phyloP scores from a whole-genome alignment of 2,797 vertebrate genomes.

The Lophotriccus pileatus region DNA sequence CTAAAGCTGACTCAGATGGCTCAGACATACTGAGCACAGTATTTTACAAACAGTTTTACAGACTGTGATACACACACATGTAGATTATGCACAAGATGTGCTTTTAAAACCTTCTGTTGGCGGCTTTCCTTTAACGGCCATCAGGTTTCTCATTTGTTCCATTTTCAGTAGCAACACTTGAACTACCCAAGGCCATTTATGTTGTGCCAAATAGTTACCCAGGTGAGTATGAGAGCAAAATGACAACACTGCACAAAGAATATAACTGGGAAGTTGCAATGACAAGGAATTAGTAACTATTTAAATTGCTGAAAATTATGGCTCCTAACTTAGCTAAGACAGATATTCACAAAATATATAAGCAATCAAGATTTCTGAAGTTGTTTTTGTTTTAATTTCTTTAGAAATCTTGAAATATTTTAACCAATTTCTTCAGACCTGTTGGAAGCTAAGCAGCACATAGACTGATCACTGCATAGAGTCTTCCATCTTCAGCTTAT shows the following conservation, averaged over 20 bases:
- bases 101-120: neutral
- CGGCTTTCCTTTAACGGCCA: neutral
- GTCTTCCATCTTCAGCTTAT: neutral
- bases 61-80: neutral
- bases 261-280: neutral
- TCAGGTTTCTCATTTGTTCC: neutral
- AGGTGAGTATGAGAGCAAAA: neutral
- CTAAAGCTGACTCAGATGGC: neutral
- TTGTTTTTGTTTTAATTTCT: neutral
- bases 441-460: neutral
- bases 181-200: neutral
- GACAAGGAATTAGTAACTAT: neutral
- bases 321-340: neutral
- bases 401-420: neutral
- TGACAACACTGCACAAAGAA: neutral
- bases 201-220: neutral
- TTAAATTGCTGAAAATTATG: neutral
- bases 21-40: neutral
- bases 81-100: neutral
- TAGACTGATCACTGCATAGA: neutral
- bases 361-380: neutral
- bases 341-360: neutral
- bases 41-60: neutral
- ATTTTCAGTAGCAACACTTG: neutral
- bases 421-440: neutral